These are phyloP conservation scores for Kuschelorhynchus macadamiae DNA, from an alignment of 2,888 invertebrate genomes.

Conservation along the genomic window DNA sequence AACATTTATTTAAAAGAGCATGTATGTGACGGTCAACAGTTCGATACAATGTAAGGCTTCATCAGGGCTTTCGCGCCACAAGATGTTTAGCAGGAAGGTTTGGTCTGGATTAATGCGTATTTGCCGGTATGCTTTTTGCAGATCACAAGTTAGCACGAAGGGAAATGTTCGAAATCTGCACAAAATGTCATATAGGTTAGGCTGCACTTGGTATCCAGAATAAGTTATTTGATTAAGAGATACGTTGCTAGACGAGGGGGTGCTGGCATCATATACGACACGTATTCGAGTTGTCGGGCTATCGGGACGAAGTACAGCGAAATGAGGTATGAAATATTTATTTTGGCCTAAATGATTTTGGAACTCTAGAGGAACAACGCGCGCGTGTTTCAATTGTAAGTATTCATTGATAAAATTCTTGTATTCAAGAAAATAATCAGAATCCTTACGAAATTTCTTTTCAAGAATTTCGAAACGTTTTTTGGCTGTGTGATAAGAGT, in stretches of 20 bases:
- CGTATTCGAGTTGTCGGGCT: slow-evolving; percentile 26
- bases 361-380: slow-evolving; percentile 2
- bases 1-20: neutral
- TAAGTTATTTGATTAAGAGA: slow-evolving; percentile 41
- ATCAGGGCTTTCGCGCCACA: slow-evolving; percentile 38
- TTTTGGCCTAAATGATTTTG: neutral
- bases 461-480: slow-evolving; percentile 24
- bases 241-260: slow-evolving; percentile 9
- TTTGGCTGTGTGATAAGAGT: slow-evolving; percentile 13
- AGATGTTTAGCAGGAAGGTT: slow-evolving; percentile 33
- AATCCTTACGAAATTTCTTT: slow-evolving; percentile 13
- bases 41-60: slow-evolving; percentile 38
- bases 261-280: slow-evolving; percentile 39
- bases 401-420: slow-evolving; percentile 26
- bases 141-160: slow-evolving; percentile 35
- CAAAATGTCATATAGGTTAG: slow-evolving; percentile 39
- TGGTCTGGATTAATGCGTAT: slow-evolving; percentile 35
- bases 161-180: slow-evolving; percentile 21
- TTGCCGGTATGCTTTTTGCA: slow-evolving; percentile 44
- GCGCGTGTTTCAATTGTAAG: slow-evolving; percentile 12
- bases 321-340: slow-evolving; percentile 35
- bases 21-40: slow-evolving; percentile 41
- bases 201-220: slow-evolving; percentile 33
- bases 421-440: slow-evolving; percentile 14
- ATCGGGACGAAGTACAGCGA: slow-evolving; percentile 19